Evolutionary conservation across 2,113 vertebrate genomes (phyloP).

Genomic region (Marcusenius ussheri): DNA sequence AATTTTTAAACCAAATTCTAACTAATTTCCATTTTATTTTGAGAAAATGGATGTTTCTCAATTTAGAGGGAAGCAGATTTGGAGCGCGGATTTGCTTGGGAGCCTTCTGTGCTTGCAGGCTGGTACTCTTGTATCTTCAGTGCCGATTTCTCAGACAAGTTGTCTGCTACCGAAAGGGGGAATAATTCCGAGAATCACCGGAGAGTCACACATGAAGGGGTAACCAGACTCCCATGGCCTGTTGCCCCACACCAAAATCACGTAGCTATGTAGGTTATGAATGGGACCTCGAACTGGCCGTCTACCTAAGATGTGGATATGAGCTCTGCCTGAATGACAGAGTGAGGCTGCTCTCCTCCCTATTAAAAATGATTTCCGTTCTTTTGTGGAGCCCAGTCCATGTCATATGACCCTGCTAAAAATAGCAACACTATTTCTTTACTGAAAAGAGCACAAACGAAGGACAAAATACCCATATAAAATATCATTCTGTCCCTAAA

Average conservation of each 20-base stretch:
- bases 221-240: background rate
- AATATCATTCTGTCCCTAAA: background rate
- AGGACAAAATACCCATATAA: conserved; percentile 2
- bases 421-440: background rate
- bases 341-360: background rate
- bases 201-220: background rate
- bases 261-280: background rate
- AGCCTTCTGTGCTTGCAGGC: background rate
- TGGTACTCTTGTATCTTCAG: background rate
- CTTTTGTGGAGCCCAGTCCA: background rate
- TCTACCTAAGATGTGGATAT: background rate
- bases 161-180: background rate
- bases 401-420: background rate
- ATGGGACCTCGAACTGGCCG: background rate
- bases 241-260: background rate
- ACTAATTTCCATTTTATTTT: background rate
- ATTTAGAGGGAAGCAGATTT: background rate
- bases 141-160: background rate
- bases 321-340: background rate
- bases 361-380: background rate
- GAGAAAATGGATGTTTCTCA: background rate
- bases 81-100: background rate
- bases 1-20: background rate
- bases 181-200: background rate
- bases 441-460: background rate